Percentiles rank a stretch among this genome's conserved stretches.
Evolutionary conservation across 92 coral and sea anemone species (phyloP).

Genomic region (Zoanthus gigantus): DNA sequence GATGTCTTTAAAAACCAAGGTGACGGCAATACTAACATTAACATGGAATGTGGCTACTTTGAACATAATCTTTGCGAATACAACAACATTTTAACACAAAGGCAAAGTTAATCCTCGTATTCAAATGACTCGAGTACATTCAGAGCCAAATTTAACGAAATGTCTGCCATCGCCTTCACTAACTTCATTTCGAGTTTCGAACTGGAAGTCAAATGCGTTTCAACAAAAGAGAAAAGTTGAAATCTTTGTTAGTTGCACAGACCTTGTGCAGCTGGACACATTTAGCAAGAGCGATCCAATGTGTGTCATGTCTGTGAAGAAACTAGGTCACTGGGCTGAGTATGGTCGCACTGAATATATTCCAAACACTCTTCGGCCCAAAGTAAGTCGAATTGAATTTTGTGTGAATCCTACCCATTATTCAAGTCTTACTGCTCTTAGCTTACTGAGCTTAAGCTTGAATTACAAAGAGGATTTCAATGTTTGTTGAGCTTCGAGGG

Average conservation of each 20-base stretch:
- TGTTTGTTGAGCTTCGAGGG: too few relatives aligned
- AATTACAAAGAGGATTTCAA: too few relatives aligned
- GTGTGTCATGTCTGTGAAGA: constrained; percentile 85
- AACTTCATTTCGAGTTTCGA: constrained; percentile 8
- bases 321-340: constrained; percentile 94
- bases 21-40: neutral
- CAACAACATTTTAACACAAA: neutral
- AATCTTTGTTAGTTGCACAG: constrained; percentile 80
- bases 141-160: constrained; percentile 11
- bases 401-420: too few relatives aligned
- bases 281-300: constrained; percentile 92
- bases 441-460: too few relatives aligned
- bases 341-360: constrained; percentile 93
- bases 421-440: too few relatives aligned
- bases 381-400: constrained; percentile 57
- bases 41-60: neutral
- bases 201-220: constrained; percentile 70
- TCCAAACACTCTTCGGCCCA: constrained; percentile 86
- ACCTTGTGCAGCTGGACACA: constrained; percentile 83
- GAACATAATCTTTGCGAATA: neutral
- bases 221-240: constrained; percentile 76
- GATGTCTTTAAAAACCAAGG: neutral
- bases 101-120: neutral
- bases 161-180: constrained; percentile 5
- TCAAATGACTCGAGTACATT: constrained; percentile 29